Evolutionary conservation across 2,113 vertebrate species (phyloP).

Genomic region (Raphicerus campestris): DNA sequence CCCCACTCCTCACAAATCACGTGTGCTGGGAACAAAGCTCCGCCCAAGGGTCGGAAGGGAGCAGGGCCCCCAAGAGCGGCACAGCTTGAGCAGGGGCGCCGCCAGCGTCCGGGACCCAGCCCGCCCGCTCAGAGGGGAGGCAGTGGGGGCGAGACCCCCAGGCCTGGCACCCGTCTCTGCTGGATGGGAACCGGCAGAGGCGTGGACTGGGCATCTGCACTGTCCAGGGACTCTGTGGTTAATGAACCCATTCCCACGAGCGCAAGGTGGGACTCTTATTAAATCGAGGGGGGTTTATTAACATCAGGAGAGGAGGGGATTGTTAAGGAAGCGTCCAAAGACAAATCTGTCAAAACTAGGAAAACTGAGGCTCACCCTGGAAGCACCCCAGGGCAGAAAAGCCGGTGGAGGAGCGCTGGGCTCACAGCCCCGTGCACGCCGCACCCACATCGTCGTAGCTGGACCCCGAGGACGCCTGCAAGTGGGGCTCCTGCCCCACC

Average conservation of each 20-base stretch:
- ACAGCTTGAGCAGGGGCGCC: neutral
- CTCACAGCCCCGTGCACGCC: neutral
- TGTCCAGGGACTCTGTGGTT: neutral
- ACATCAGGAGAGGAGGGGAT: neutral
- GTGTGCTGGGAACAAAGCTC: neutral
- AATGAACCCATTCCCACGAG: neutral
- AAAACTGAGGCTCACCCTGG: neutral
- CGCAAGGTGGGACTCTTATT: neutral
- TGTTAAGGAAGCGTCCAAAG: neutral
- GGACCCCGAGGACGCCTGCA: neutral
- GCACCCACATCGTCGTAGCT: accelerated
- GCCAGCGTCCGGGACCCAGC: neutral
- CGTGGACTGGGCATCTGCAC: neutral
- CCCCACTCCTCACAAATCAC: neutral
- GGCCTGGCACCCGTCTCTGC: neutral
- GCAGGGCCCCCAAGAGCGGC: neutral
- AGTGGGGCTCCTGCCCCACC: neutral
- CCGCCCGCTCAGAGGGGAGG: neutral
- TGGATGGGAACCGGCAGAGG: neutral
- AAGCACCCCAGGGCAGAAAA: neutral
- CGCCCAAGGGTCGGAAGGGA: neutral
- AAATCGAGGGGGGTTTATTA: neutral
- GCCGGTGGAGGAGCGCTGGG: accelerated
- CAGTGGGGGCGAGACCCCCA: neutral
- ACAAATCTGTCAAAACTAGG: neutral